Conservation (phyloP, 2,113 vertebrate genomes). For the Platanista minor region DNA sequence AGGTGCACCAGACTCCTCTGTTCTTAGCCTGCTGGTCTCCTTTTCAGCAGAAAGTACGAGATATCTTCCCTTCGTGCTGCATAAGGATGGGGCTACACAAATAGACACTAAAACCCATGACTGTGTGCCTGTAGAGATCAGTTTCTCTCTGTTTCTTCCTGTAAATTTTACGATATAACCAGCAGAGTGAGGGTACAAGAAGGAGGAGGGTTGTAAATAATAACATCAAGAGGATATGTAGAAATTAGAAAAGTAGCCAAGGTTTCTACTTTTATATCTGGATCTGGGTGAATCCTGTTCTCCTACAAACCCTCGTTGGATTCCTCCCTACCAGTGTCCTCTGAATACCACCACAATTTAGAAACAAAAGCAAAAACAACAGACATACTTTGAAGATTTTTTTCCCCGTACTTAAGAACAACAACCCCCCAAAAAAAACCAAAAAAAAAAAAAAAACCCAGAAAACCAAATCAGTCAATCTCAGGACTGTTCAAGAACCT, state of each 20-base stretch:
- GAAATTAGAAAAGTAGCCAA: not conserved
- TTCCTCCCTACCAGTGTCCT: not conserved
- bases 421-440: not conserved
- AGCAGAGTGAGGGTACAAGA: not conserved
- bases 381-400: not conserved
- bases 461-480: not conserved
- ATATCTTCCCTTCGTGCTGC: not conserved
- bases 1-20: not conserved
- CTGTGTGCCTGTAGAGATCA: not conserved
- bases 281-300: not conserved
- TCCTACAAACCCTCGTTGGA: not conserved
- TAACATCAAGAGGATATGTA: not conserved
- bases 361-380: not conserved
- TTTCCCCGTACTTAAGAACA: not conserved
- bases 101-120: not conserved
- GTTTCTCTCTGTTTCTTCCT: not conserved
- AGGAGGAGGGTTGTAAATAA: not conserved
- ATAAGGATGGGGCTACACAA: not conserved
- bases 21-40: not conserved
- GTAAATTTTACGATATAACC: not conserved
- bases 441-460: not conserved
- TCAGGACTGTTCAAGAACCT: constrained; percentile 4
- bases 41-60: not conserved
- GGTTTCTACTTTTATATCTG: not conserved
- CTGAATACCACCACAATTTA: not conserved